Conservation (phyloP, 2,797 vertebrate species). For the Danionella dracula region DNA sequence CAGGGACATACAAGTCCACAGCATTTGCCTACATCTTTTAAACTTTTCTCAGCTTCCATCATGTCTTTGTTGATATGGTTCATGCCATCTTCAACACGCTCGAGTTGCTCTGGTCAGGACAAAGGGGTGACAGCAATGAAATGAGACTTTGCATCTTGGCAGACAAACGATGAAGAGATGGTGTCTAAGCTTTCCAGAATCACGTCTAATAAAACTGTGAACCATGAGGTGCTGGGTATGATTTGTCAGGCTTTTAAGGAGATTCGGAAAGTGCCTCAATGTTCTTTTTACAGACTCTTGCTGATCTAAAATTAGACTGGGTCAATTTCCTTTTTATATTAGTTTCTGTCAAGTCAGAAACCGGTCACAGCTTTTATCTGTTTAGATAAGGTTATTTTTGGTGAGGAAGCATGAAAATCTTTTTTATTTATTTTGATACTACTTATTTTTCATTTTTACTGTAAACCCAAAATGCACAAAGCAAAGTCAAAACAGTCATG, state of each 20-base stretch:
- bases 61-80: constrained; percentile 99
- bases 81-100: constrained; percentile 99
- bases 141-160: constrained; percentile 80
- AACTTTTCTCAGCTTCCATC: constrained; percentile 99
- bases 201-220: background rate
- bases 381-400: no score
- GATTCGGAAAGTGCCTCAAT: no score
- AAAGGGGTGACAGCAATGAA: constrained; percentile 97
- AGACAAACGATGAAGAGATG: constrained; percentile 68
- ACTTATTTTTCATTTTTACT: no score
- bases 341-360: no score
- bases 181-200: constrained; percentile 32
- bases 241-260: background rate
- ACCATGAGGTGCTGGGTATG: background rate
- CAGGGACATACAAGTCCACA: constrained; percentile 99
- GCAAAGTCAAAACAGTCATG: no score
- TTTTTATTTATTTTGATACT: no score
- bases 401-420: no score
- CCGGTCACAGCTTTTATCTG: no score
- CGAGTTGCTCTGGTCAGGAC: constrained; percentile 99
- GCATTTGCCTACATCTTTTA: constrained; percentile 99
- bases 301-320: no score
- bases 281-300: no score
- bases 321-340: no score
- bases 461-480: no score